Evolutionary conservation across 2,797 vertebrate genomes (phyloP), one percentile per base, ranked within the genome.

Genomic region (Pangasius mekongensis): DNA sequence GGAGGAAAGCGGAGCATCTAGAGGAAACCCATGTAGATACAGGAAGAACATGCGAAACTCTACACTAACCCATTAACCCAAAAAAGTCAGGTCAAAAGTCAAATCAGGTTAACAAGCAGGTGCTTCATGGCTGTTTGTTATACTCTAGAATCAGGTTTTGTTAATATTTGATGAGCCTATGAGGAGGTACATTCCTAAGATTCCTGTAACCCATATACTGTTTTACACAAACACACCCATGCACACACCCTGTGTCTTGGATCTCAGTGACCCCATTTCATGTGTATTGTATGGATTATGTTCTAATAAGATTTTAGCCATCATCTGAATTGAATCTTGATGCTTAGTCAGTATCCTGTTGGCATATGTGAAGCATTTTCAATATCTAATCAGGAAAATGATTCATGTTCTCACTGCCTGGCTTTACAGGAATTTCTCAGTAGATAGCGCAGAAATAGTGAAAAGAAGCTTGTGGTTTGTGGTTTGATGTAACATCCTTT

Each of bases 161-260:
- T 90, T 90, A 89, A 90, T 91, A 89, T 87, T 90, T 90, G 60
- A 89, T 91, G 76, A 30, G 14, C 83, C 67, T 89, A 71, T 43
- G 54, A 82, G 58, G 82, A 87, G 36, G 60, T 33, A 85, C 83
- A 91, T 91, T 88, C 88, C 62, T 89, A 85, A 84, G 81, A 91
- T 90, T 83, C 86, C 82, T 88, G 88, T 88, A 91, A 91, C 80
- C 64, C 87, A 67, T 89, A 74, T 86, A 90, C 78, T 69, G 66
- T 89, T 89, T 76, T 66, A 43, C 13, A n/a, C 24, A 66, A n/a
- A 83, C 60, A 82, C 60, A 66, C 78, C 78, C 52, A 66, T 18
- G 6, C 36, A 27, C 27, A 83, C 58, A 66, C n/a, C n/a, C n/a
- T 49, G 83, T 84, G 62, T 33, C 24, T 30, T 60, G 27, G 52